phyloP scores from a whole-genome alignment of 1,140 invertebrate genomes.

The Chionoecetes opilio region DNA sequence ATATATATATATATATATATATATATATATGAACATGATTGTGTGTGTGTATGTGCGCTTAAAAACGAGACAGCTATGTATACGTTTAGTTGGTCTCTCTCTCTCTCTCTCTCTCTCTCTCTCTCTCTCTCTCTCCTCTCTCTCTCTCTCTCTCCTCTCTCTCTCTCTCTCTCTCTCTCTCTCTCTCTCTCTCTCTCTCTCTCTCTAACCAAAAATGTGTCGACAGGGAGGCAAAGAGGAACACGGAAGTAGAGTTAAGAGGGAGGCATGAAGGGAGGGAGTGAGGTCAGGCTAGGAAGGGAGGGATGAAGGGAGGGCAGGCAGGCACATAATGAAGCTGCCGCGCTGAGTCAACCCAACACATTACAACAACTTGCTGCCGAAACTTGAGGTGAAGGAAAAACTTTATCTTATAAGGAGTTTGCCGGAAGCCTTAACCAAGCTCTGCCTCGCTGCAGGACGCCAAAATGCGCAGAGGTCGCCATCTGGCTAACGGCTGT shows the following conservation, averaged over 20 bases:
- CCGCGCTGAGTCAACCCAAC: too few relatives aligned
- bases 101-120: constrained; percentile 8
- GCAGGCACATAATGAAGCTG: too few relatives aligned
- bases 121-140: neutral
- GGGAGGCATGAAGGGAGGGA: too few relatives aligned
- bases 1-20: constrained; percentile 18
- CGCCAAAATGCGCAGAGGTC: too few relatives aligned
- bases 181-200: neutral
- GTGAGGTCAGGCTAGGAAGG: neutral
- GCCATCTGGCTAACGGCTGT: too few relatives aligned
- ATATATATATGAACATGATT: neutral
- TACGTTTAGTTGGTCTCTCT: neutral
- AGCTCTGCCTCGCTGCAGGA: too few relatives aligned
- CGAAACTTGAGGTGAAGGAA: too few relatives aligned
- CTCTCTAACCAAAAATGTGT: neutral
- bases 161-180: constrained; percentile 8
- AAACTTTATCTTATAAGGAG: too few relatives aligned
- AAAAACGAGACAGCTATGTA: neutral
- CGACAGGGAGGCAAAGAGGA: too few relatives aligned
- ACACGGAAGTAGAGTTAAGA: too few relatives aligned
- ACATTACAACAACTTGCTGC: too few relatives aligned
- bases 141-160: neutral
- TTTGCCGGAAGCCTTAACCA: too few relatives aligned
- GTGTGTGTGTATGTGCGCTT: neutral
- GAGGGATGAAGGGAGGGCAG: neutral